A percentile compares a stretch with the other conserved stretches of the same genome.
Evolutionary conservation across 2,797 vertebrate genomes (phyloP).

Genomic region (Pseudochirops cupreus): DNA sequence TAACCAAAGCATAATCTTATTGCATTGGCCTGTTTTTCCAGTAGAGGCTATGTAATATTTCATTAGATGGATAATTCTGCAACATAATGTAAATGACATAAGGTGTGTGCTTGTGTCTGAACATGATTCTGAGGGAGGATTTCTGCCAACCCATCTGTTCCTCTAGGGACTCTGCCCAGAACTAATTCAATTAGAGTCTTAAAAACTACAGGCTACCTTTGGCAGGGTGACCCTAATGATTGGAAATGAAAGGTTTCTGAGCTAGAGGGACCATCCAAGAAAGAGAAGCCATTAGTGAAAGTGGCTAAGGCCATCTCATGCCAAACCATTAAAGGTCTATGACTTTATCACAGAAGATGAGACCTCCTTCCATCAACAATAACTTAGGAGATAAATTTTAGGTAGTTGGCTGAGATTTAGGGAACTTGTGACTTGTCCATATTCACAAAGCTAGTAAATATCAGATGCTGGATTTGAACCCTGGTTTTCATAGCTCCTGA

Average conservation of each 20-base stretch:
- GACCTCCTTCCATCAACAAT: not conserved
- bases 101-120: slow-evolving; percentile 71
- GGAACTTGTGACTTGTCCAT: not conserved
- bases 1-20: slow-evolving; percentile 46
- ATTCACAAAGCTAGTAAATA: not conserved
- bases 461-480: not conserved
- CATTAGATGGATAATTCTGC: slow-evolving; percentile 66
- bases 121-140: slow-evolving; percentile 55
- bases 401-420: not conserved
- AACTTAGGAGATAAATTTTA: not conserved
- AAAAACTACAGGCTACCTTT: slow-evolving; percentile 57
- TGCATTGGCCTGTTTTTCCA: slow-evolving; percentile 76
- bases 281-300: not conserved
- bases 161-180: slow-evolving; percentile 75
- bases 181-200: slow-evolving; percentile 79
- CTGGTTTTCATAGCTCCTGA: not conserved
- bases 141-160: slow-evolving; percentile 74
- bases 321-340: not conserved
- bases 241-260: slow-evolving; percentile 18
- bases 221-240: slow-evolving; percentile 38
- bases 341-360: not conserved
- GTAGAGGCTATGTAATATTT: slow-evolving; percentile 58
- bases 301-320: not conserved
- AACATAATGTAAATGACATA: slow-evolving; percentile 76
- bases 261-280: not conserved